Evolutionary conservation across 92 coral and sea anemone genomes (phyloP).

Genomic region (Zoanthus sociatus): DNA sequence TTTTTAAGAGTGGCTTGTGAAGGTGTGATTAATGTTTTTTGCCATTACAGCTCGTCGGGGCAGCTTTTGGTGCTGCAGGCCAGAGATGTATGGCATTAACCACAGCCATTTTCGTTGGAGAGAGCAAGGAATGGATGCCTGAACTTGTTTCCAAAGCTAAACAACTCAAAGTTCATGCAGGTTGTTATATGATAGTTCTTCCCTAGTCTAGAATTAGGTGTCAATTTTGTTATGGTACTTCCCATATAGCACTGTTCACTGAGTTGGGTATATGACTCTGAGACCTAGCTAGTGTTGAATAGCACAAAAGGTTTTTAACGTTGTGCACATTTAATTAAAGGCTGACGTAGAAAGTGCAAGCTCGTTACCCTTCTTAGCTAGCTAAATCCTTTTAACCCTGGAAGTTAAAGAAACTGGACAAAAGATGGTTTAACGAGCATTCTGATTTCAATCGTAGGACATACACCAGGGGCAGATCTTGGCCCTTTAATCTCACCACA

Average conservation of each 20-base stretch:
- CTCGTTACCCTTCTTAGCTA: too few relatives aligned
- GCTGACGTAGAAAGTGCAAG: too few relatives aligned
- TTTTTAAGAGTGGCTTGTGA: neutral
- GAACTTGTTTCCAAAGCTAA: constrained; percentile 91
- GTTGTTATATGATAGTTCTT: constrained; percentile 46
- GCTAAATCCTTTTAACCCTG: too few relatives aligned
- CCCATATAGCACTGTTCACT: too few relatives aligned
- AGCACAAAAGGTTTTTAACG: too few relatives aligned
- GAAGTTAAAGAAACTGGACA: too few relatives aligned
- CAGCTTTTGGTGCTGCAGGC: constrained; percentile 99
- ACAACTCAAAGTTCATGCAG: constrained; percentile 88
- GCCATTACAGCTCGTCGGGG: constrained; percentile 86
- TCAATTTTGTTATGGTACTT: too few relatives aligned
- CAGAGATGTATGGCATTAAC: constrained; percentile 99
- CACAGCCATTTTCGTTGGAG: constrained; percentile 99
- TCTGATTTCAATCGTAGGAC: constrained; percentile 56
- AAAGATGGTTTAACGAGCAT: neutral
- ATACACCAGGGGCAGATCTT: constrained; percentile 95
- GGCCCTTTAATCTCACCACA: constrained; percentile 99
- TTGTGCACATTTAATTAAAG: too few relatives aligned
- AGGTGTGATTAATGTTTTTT: neutral
- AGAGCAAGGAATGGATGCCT: constrained; percentile 97
- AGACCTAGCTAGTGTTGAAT: too few relatives aligned
- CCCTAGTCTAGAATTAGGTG: too few relatives aligned
- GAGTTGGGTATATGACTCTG: too few relatives aligned